Conservation (phyloP, 1,140 invertebrate genomes). For the Arctopsyche grandis region DNA sequence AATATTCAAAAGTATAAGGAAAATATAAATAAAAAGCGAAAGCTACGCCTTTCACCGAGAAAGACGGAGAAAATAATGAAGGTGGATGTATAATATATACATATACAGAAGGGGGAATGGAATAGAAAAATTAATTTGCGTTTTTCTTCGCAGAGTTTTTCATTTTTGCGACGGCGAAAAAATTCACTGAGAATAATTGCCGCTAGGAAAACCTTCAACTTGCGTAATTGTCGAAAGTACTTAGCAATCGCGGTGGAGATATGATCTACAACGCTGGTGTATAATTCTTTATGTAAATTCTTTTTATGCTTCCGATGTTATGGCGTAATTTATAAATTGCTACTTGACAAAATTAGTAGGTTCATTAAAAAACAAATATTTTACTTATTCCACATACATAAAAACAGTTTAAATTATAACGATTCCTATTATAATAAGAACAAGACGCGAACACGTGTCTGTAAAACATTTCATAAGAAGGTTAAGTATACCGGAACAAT, state of each 20-base stretch:
- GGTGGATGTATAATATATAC: no score
- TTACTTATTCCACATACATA: background rate
- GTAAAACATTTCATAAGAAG: no score
- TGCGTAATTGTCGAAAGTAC: constrained; percentile 18
- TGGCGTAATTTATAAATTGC: background rate
- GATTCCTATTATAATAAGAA: no score
- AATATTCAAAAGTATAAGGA: no score
- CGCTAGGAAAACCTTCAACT: constrained; percentile 2
- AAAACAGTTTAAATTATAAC: no score
- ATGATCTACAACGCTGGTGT: constrained; percentile 6
- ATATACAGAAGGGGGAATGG: background rate
- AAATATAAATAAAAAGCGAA: no score
- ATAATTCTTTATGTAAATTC: constrained; percentile 18
- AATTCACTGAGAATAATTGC: background rate
- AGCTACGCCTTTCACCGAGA: no score
- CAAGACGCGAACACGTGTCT: no score
- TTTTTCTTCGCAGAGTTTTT: background rate
- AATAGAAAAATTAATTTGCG: constrained; percentile 7
- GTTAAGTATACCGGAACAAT: no score
- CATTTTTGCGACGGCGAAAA: background rate
- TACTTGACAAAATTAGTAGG: background rate
- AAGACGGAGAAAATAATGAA: no score
- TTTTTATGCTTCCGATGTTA: background rate
- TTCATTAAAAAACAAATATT: background rate
- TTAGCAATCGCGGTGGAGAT: background rate